Evolutionary conservation across 2,113 vertebrate species (phyloP).

Genomic region (Prionailurus bengalensis): DNA sequence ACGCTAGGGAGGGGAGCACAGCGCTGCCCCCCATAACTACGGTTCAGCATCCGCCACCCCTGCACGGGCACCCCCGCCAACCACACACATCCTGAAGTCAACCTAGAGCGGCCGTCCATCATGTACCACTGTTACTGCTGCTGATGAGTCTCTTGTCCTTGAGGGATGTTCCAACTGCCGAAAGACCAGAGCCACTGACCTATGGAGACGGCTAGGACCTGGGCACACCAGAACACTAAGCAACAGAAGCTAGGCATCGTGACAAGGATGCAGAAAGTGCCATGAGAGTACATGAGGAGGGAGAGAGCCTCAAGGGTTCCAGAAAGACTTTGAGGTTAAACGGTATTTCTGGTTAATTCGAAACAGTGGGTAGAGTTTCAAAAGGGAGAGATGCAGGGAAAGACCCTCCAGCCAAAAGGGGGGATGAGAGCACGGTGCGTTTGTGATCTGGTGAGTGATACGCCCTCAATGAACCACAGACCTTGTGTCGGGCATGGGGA

Average conservation of each 20-base stretch:
- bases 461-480: neutral
- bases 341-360: neutral
- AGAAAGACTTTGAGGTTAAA: neutral
- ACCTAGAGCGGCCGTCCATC: neutral
- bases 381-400: neutral
- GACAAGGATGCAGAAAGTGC: neutral
- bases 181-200: neutral
- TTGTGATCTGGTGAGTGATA: neutral
- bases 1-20: neutral
- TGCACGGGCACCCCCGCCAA: neutral
- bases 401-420: neutral
- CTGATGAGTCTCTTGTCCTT: neutral
- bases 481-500: neutral
- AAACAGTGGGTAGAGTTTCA: neutral
- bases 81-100: neutral
- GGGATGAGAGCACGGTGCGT: neutral
- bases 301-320: too few species aligned
- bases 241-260: neutral
- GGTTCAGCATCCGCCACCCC: neutral
- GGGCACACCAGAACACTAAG: neutral
- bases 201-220: neutral
- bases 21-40: neutral
- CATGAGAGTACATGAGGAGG: neutral
- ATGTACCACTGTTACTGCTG: neutral
- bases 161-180: neutral